Evolutionary conservation across 1,140 invertebrate species (phyloP).

Genomic region (Chionoecetes opilio): DNA sequence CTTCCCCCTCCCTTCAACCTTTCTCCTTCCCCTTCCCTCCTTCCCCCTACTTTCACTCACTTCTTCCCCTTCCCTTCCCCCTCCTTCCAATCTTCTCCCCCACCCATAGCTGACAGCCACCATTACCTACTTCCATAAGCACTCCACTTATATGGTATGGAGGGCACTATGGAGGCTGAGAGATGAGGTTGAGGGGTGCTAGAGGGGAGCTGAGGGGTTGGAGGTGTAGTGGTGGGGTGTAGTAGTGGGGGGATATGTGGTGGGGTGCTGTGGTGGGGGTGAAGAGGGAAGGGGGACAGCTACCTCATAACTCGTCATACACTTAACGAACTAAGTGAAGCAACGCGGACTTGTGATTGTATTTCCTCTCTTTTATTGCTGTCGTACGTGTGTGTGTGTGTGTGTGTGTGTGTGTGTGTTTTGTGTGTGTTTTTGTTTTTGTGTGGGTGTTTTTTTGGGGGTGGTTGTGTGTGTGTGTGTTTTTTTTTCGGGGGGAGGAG

Average conservation of each 20-base stretch:
- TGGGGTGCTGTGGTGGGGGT: no score
- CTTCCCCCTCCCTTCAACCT: no score
- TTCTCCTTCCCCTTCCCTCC: no score
- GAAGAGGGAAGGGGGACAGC: not conserved
- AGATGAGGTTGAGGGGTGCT: not conserved
- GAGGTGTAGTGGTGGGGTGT: not conserved
- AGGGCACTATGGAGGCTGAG: not conserved
- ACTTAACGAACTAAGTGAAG: not conserved
- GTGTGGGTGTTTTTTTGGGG: no score
- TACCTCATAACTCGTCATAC: not conserved
- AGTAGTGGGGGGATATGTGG: not conserved
- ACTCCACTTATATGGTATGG: not conserved
- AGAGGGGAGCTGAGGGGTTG: not conserved
- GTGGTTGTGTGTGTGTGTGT: no score
- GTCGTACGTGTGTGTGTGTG: not conserved
- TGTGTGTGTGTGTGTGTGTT: no score
- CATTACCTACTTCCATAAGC: not conserved
- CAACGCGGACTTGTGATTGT: not conserved
- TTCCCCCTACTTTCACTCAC: no score
- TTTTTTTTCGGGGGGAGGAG: no score
- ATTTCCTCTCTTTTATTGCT: not conserved
- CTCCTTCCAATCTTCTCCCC: no score
- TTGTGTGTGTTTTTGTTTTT: no score
- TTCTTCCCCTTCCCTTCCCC: no score
- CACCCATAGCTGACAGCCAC: no score